Evolutionary conservation across 2,888 invertebrate species (phyloP).

Genomic region (Epinotia nisella): DNA sequence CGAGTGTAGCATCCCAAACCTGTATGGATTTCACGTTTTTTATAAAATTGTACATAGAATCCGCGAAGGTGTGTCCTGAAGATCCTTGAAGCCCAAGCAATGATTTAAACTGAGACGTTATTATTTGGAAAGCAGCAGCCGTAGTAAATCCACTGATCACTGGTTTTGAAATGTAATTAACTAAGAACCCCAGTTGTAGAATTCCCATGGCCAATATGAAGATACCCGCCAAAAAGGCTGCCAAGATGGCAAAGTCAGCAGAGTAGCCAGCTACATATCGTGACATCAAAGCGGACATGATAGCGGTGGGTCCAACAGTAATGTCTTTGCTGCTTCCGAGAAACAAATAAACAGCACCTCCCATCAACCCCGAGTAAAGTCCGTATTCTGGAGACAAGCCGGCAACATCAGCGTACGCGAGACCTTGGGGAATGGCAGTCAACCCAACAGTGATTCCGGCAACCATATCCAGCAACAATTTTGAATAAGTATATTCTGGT

Average conservation of each 20-base stretch:
- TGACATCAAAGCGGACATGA: constrained; percentile 90
- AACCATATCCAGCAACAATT: constrained; percentile 88
- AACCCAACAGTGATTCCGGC: constrained; percentile 90
- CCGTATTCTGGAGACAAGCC: constrained; percentile 88
- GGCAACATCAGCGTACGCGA: constrained; percentile 88
- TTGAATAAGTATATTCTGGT: constrained; percentile 84
- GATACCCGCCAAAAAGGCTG: constrained; percentile 87
- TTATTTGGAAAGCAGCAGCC: constrained; percentile 90
- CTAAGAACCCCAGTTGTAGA: constrained; percentile 88
- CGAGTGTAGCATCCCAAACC: constrained; percentile 85
- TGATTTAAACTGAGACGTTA: constrained; percentile 87
- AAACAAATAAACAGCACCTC: constrained; percentile 91
- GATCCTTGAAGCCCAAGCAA: constrained; percentile 84
- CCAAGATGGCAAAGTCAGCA: constrained; percentile 86
- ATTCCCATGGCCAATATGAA: constrained; percentile 87
- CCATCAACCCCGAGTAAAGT: constrained; percentile 93
- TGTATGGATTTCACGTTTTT: constrained; percentile 78
- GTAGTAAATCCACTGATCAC: constrained; percentile 90
- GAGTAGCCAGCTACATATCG: constrained; percentile 83
- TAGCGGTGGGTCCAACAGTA: constrained; percentile 91
- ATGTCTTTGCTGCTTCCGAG: constrained; percentile 90
- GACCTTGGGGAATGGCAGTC: constrained; percentile 90
- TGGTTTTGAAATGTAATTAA: constrained; percentile 90
- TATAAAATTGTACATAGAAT: constrained; percentile 82
- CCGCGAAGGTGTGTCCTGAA: constrained; percentile 84